Evolutionary conservation across 2,888 invertebrate species (phyloP), one percentile per base, ranked within the genome.

Genomic region (Pilophorus perplexus): DNA sequence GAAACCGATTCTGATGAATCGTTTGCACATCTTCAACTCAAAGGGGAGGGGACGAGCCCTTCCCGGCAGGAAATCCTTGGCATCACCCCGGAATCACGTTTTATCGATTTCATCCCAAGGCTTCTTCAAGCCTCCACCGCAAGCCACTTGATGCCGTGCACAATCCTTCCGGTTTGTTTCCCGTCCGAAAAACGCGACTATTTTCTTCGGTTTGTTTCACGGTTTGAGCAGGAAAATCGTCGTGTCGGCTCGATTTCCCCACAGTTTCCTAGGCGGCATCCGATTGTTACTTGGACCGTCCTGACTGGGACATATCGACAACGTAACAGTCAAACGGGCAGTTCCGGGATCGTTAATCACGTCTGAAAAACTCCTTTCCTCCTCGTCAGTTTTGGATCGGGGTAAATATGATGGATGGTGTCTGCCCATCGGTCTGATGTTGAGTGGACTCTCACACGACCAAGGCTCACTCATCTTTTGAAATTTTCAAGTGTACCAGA

Each of bases 261-360:
- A 23, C 10, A 2, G 22, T 46, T 46, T 23, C 1, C n/a, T n/a
- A n/a, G n/a, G n/a, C n/a, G n/a, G n/a, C n/a, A n/a, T n/a, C n/a
- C n/a, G n/a, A n/a, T n/a, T n/a, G n/a, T n/a, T n/a, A n/a, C n/a
- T n/a, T n/a, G n/a, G n/a, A n/a, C n/a, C n/a, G n/a, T n/a, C n/a
- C n/a, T n/a, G n/a, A n/a, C n/a, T n/a, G n/a, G n/a, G n/a, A n/a
- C n/a, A n/a, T n/a, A n/a, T n/a, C n/a, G n/a, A n/a, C n/a, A n/a
- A n/a, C n/a, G n/a, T n/a, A n/a, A n/a, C n/a, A n/a, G n/a, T n/a
- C n/a, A n/a, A n/a, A n/a, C 12, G 52, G 52, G 25, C 14, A 18
- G 52, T 52, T 52, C 18, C 52, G 52, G 16, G 28, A 52, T 52
- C 52, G 52, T 52, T 52, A 52, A 52, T 52, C 52, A 52, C 16